Conservation (phyloP, 1,140 invertebrate genomes). For the Psilanteris sp. region DNA sequence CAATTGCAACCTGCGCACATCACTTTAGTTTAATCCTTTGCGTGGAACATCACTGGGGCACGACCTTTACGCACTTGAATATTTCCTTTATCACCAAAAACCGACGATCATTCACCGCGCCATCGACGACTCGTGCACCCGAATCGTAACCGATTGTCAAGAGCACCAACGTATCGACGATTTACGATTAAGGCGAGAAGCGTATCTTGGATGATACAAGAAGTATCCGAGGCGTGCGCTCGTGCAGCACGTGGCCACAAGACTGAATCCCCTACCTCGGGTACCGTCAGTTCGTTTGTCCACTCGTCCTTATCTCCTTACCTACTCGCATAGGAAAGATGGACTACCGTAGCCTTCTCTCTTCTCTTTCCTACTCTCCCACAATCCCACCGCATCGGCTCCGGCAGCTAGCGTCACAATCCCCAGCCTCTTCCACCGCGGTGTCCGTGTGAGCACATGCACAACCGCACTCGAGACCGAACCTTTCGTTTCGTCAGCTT, state of each 20-base stretch:
- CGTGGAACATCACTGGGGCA: constrained; percentile 37
- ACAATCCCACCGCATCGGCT: constrained; percentile 61
- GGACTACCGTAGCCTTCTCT: constrained; percentile 73
- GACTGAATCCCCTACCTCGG: constrained; percentile 78
- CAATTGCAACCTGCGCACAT: constrained; percentile 23
- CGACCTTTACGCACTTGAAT: constrained; percentile 46
- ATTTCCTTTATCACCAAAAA: constrained; percentile 48
- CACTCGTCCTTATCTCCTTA: constrained; percentile 73
- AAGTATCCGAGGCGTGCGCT: constrained; percentile 74
- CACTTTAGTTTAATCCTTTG: constrained; percentile 29
- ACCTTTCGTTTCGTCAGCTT: constrained; percentile 21
- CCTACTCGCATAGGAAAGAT: constrained; percentile 68
- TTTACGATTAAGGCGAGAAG: constrained; percentile 9
- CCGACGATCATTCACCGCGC: constrained; percentile 11
- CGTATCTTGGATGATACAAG: constrained; percentile 44
- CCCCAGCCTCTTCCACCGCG: constrained; percentile 40
- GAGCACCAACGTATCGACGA: constrained; percentile 5
- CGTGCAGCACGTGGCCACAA: constrained; percentile 79
- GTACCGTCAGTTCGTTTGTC: constrained; percentile 76
- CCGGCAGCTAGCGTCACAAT: constrained; percentile 59
- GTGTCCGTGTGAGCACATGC: constrained; percentile 35
- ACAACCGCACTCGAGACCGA: constrained; percentile 21
- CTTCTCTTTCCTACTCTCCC: constrained; percentile 67
- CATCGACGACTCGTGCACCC: neutral
- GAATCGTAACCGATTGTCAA: neutral